A percentile compares a stretch with the other conserved stretches of the same genome.
phyloP scores from a whole-genome alignment of 2,113 vertebrate genomes.

The Orthonyx spaldingii region DNA sequence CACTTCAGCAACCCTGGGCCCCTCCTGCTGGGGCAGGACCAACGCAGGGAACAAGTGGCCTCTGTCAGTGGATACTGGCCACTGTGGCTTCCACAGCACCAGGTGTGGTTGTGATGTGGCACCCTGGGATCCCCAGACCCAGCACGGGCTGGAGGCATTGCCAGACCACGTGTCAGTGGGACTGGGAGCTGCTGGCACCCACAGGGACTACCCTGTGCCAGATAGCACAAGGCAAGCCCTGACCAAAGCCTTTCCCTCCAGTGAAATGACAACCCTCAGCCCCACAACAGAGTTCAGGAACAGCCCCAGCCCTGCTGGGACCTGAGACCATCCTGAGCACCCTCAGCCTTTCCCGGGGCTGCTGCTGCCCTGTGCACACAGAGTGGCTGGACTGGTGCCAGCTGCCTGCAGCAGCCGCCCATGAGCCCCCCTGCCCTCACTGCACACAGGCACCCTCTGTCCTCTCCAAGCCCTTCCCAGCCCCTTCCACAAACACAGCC shows the following conservation, averaged over 20 bases:
- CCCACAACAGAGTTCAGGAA: neutral
- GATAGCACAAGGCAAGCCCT: constrained; percentile 58
- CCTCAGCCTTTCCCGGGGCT: accelerated
- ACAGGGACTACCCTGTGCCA: accelerated
- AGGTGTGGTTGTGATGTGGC: accelerated
- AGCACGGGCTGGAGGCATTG: neutral
- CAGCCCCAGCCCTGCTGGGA: neutral
- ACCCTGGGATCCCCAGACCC: neutral
- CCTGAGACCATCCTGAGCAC: accelerated
- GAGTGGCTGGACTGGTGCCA: neutral
- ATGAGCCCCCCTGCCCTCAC: neutral
- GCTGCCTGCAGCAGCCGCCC: neutral
- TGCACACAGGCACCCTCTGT: constrained; percentile 31
- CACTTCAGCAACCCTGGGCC: neutral
- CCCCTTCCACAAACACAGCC: constrained; percentile 23
- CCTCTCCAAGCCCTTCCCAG: neutral
- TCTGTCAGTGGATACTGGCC: neutral
- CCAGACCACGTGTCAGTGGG: accelerated
- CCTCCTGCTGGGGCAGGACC: neutral
- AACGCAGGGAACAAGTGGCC: accelerated
- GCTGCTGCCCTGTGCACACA: neutral
- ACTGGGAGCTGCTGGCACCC: neutral
- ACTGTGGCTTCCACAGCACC: neutral
- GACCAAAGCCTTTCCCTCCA: constrained; percentile 72
- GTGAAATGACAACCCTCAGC: constrained; percentile 69